Evolutionary conservation across 2,888 invertebrate genomes (phyloP).

Genomic region (Prostheceraeus crozeri): DNA sequence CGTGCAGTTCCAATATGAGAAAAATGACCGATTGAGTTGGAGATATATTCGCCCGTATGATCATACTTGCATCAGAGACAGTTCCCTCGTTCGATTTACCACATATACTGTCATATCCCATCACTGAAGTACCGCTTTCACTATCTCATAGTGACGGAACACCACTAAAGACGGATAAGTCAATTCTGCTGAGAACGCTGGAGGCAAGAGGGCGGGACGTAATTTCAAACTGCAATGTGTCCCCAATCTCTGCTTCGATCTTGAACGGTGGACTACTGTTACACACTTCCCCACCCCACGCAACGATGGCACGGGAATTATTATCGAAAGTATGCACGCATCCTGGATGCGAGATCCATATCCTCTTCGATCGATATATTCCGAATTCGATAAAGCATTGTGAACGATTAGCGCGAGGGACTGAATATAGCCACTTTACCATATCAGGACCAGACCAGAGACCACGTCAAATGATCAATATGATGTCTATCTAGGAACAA

Average conservation of each 20-base stretch:
- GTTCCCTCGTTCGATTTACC: slow-evolving; percentile 11
- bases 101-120: slow-evolving; percentile 27
- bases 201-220: slow-evolving; percentile 20
- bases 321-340: slow-evolving; percentile 18
- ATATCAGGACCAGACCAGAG: slow-evolving; percentile 34
- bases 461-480: slow-evolving; percentile 10
- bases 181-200: slow-evolving; percentile 27
- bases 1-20: neutral
- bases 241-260: slow-evolving; percentile 32
- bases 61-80: slow-evolving; percentile 3
- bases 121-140: slow-evolving; percentile 14
- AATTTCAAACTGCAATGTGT: slow-evolving; percentile 2
- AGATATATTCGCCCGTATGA: slow-evolving; percentile 9
- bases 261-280: slow-evolving; percentile 37
- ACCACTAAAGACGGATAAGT: slow-evolving; percentile 35
- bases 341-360: slow-evolving; percentile 29
- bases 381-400: slow-evolving; percentile 19
- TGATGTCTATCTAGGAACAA: slow-evolving; percentile 26
- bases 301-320: slow-evolving; percentile 26
- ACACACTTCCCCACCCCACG: slow-evolving; percentile 34
- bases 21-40: slow-evolving; percentile 10
- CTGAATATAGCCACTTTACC: slow-evolving; percentile 17
- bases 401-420: slow-evolving; percentile 30
- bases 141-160: slow-evolving; percentile 35
- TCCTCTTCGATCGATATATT: slow-evolving; percentile 33